Base-by-base conservation (phyloP, 2,797 vertebrate genomes). In the Danio tinwini region DNA sequence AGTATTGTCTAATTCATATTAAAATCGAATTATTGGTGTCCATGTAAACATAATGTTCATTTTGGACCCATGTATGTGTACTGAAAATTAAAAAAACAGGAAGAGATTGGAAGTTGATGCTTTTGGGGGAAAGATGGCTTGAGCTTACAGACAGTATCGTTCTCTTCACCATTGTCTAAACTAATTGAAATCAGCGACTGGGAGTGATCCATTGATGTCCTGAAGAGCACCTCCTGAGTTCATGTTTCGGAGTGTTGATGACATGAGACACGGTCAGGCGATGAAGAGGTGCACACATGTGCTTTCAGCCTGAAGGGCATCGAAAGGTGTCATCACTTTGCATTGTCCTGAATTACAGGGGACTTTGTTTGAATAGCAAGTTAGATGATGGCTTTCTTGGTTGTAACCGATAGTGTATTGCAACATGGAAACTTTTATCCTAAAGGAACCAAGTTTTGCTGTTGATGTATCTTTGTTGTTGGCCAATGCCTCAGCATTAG, bases 111-210 rank as follows among this genome's bases (percentile, higher is more conserved):
- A 29, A 17, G 44, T 42, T 62, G 19, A 77, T 58, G 37, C 52
- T 6, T 37, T 59, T 49, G n/a, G 63, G 16, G 62, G 62, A 76
- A 64, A 76, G 49, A 56, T 44, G 73, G 59, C 59, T 40, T 40
- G 59, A 75, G 59, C 61, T 64, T 56, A 44, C 55, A 61, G 76
- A 52, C 65, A 61, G 65, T 78, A 68, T 69, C 44, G 1, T 44
- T 69, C 53, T 69, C 55, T 49, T 45, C 50, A 39, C 62, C 49
- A 67, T 67, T 78, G 64, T 77, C 64, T 58, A 44, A 69, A 44
- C 65, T 69, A 69, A 78, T 69, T 78, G 76, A 78, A 53, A 76
- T 76, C 74, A 76, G 49, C 61, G 19, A 76, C n/a, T 29, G 37
- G n/a, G 58, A 64, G 37, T 64, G 58, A 63, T 59, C 70, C 42